phyloP scores from a whole-genome alignment of 2,113 vertebrate genomes.

The Myiozetetes cayanensis region DNA sequence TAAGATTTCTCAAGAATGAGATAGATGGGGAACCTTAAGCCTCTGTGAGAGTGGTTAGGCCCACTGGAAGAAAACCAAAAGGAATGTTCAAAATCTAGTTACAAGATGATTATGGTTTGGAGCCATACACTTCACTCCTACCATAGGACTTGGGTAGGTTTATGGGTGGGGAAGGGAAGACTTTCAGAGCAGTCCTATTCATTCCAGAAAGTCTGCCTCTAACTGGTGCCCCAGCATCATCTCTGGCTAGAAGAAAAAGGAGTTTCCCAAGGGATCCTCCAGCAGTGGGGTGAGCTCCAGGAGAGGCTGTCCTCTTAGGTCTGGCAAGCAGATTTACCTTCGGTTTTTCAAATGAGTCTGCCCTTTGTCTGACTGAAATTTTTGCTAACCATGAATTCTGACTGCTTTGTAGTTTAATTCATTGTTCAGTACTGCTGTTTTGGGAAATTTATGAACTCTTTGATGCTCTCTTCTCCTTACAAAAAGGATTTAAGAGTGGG shows the following conservation, averaged over 20 bases:
- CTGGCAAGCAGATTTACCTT: conserved; percentile 42
- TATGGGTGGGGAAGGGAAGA: not conserved
- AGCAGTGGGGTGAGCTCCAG: not conserved
- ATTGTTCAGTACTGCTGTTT: not conserved
- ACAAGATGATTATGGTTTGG: not conserved
- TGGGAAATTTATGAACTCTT: conserved; percentile 5
- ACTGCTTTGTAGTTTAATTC: conserved; percentile 32
- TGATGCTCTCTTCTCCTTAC: conserved; percentile 12
- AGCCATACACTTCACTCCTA: not conserved
- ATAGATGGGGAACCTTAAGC: not conserved
- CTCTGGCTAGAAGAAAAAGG: not conserved
- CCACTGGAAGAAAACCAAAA: not conserved
- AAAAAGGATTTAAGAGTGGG: not conserved
- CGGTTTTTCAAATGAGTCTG: not conserved
- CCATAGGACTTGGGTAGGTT: not conserved
- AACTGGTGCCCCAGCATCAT: not conserved
- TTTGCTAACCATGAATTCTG: not conserved
- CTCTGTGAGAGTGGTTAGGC: not conserved
- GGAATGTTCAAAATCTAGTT: not conserved
- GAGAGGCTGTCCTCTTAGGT: not conserved
- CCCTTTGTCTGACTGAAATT: not conserved
- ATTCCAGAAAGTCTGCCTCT: not conserved
- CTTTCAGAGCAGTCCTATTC: not conserved
- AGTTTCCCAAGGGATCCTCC: not conserved
- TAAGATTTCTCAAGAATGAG: not conserved